Percentiles rank a stretch among this genome's conserved stretches.
Evolutionary conservation across 2,113 vertebrate genomes (phyloP).

Genomic region (Eudyptes chrysolophus): DNA sequence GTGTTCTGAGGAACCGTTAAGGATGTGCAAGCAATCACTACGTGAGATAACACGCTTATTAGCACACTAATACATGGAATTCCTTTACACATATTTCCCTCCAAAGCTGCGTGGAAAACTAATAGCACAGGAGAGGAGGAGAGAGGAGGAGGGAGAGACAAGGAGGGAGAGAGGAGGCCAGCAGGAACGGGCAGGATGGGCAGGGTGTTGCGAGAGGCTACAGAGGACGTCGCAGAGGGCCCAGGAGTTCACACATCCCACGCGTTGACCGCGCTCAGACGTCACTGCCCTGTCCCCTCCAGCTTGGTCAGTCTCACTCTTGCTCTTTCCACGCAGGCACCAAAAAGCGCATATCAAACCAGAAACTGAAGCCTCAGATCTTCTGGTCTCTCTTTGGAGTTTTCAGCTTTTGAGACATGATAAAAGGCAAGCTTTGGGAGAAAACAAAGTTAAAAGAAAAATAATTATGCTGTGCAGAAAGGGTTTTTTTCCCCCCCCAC

Average conservation of each 20-base stretch:
- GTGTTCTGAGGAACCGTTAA: neutral
- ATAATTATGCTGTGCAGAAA: neutral
- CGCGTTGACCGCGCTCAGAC: accelerated
- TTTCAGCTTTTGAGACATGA: neutral
- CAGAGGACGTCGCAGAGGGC: accelerated
- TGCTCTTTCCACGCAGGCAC: neutral
- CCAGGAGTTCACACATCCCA: too few relatives aligned
- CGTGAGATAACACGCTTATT: neutral
- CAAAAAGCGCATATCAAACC: neutral
- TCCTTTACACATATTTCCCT: neutral
- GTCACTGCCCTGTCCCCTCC: too few relatives aligned
- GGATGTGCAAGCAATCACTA: neutral
- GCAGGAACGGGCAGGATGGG: neutral
- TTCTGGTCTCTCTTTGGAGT: neutral
- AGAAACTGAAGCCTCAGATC: neutral
- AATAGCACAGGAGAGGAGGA: neutral
- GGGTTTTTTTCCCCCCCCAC: too few relatives aligned
- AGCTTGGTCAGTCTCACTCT: neutral
- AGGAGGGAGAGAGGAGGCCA: too few relatives aligned
- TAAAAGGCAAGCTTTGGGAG: neutral
- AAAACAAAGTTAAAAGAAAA: neutral
- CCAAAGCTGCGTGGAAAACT: neutral
- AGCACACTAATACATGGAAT: neutral
- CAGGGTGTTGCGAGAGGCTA: neutral
- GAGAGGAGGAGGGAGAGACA: too few relatives aligned